Evolutionary conservation across 2,797 vertebrate species (phyloP), one percentile per base, ranked within the genome.

Genomic region (Pseudotriccus pelzelni): DNA sequence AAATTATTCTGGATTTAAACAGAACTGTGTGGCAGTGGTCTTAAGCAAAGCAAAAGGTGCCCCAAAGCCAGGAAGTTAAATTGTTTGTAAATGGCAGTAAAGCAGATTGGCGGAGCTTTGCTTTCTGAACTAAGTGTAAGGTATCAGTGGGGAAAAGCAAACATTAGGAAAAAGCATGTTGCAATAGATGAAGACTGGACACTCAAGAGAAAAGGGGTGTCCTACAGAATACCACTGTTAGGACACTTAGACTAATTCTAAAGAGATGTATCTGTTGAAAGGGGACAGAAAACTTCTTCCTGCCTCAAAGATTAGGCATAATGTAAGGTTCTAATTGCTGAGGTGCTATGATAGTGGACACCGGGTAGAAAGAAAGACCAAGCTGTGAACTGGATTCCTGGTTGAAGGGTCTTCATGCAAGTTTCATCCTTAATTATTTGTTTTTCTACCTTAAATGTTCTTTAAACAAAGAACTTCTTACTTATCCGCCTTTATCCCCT

Each of bases 1-100:
- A 74, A 76, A 93, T 94, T 83, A 88, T 76, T 93, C 63, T 76
- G 67, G 32, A 67, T 93, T 92, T 91, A 86, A 84, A 93, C 23
- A 69, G 47, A 86, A 52, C 34, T 80, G 19, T 81, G 66, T 79
- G 56, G 67, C 37, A 70, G 67, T 84, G 77, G 60, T 86, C 89
- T 90, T 3, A 16, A 94, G 67, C 59, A 80, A 14, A 62, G 60
- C 18, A 79, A 67, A 90, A 94, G 83, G 85, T 96, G 36, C 80
- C 67, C 32, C 25, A 80, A 52, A 90, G 81, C 83, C 89, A 92
- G 77, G 77, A 93, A 80, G 64, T 44, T 79, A 91, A 89, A 64
- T 8, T 74, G 44, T 64, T 92, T 84, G 62, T 89, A 76, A 87
- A 70, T 69, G 22, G 52, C 69, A 91, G 6, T 37, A 70, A 87